Conservation (phyloP, 2,113 vertebrate genomes). For the Smithornis capensis region DNA sequence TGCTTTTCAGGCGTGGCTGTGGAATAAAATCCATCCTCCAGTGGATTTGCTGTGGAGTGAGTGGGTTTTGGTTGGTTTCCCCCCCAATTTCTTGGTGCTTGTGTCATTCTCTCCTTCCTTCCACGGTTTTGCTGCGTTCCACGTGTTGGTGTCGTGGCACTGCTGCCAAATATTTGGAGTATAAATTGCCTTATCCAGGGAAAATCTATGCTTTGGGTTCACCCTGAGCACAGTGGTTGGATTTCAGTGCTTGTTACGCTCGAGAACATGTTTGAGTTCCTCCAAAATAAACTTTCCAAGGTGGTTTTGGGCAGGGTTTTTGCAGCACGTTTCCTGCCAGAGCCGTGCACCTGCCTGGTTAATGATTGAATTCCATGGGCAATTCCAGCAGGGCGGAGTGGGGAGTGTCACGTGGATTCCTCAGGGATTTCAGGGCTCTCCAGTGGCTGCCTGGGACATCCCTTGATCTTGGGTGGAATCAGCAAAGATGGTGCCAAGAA, state of each 20-base stretch:
- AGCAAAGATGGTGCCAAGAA: neutral
- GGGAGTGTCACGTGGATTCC: neutral
- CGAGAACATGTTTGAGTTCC: rapidly evolving
- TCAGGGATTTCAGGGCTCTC: neutral
- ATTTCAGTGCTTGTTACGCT: neutral
- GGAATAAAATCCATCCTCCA: neutral
- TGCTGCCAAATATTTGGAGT: neutral
- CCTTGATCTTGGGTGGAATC: neutral
- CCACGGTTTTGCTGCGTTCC: neutral
- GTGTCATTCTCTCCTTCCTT: neutral
- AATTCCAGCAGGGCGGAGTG: neutral
- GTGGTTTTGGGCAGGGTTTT: neutral
- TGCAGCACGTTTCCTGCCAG: neutral
- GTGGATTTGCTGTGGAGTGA: neutral
- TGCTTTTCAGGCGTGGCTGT: neutral
- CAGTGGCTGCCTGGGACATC: neutral
- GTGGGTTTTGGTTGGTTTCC: neutral
- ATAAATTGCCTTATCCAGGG: neutral
- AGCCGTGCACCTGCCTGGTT: neutral
- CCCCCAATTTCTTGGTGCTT: neutral
- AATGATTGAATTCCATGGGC: neutral
- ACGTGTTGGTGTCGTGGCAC: neutral
- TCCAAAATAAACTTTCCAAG: neutral
- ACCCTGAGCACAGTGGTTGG: neutral
- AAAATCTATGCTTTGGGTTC: neutral